Evolutionary conservation across 1,140 invertebrate species (phyloP), one percentile per base, ranked within the genome.

Genomic region (Drosophila simulans): DNA sequence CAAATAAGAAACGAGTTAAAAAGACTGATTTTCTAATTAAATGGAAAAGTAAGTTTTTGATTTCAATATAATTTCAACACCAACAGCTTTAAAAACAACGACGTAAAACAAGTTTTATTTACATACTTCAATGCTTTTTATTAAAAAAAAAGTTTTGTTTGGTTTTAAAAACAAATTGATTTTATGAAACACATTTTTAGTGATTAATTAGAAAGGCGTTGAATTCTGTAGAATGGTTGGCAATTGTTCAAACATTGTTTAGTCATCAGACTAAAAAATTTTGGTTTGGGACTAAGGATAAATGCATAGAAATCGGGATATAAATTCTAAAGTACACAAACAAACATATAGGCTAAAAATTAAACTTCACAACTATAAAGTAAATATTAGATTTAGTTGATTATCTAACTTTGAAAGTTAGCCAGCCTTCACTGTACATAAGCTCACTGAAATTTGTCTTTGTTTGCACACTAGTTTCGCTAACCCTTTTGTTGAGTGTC

Each of bases 1-100:
- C 60, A 10, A 64, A 34, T 34, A 64, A 68, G 46, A 68, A 64
- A 25, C 64, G 37, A 35, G 46, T 68, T 68, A 68, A 68, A 65
- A 64, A 52, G 45, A 52, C 59, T 43, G 64, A 68, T 35, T 64
- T 68, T 35, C 59, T 68, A 17, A 64, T 20, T 2, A 68, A 52
- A 43, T 43, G 43, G n/a, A 68, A 64, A 31, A 49, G 64, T 68
- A 68, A 64, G 64, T 68, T 68, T 64, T 52, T 43, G 1, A 15
- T 35, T 46, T 65, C 46, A 25, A 17, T 43, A 31, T 34, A 20
- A 62, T 43, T 20, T 17, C 37, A 64, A 64, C 17, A 31, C 11
- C 25, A 64, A 17, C 15, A 57, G 39, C 20, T 12, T 13, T 13
- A 17, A 37, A 43, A 31, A 22, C 15, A 51, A 12, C 20, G 3